Evolutionary conservation across 2,888 invertebrate species (phyloP), one percentile per base, ranked within the genome.

Genomic region (Coremacera marginata): DNA sequence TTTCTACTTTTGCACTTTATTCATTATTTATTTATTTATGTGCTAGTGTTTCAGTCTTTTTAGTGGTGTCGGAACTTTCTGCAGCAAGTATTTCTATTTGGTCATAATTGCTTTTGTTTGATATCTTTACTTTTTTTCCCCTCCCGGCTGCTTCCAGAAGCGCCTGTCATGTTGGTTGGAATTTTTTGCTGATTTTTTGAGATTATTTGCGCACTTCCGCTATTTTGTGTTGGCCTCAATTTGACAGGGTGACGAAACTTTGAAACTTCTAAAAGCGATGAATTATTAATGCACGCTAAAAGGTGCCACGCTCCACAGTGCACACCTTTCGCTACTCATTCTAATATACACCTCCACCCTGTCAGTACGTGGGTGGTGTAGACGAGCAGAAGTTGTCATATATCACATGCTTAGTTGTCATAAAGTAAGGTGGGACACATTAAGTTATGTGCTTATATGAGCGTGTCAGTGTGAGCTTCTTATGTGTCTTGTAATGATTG

Each of bases 401-500:
- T 84, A 84, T 82, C 83, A 84, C 82, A 82, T 82, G 84, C 80
- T 85, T 84, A 85, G 84, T 83, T 83, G 86, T 83, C 85, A 83
- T 82, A 85, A 86, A 86, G 85, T 86, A 86, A 86, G 84, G 85
- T 86, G 87, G 84, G 86, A 86, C 87, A 87, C 86, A 86, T 82
- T 44, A 44, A 44, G 44, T 44, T 44, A 44, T 11, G 44, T 44
- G 14, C 44, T 11, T 44, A 11, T 44, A 11, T 44, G 44, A 9
- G 57, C 5, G 19, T 57, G 57, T 57, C 0, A 16, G 22, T 5
- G 14, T 11, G 25, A 8, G 2, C 11, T 44, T 44, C 11, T 44
- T 11, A 22, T 25, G 22, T 22, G 27, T 60, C 4, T 25, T 60
- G 25, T 16, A 27, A 8, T 27, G 60, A 60, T 60, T 25, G 60